Conservation (phyloP, 2,113 vertebrate genomes). For the Rutilus rutilus region DNA sequence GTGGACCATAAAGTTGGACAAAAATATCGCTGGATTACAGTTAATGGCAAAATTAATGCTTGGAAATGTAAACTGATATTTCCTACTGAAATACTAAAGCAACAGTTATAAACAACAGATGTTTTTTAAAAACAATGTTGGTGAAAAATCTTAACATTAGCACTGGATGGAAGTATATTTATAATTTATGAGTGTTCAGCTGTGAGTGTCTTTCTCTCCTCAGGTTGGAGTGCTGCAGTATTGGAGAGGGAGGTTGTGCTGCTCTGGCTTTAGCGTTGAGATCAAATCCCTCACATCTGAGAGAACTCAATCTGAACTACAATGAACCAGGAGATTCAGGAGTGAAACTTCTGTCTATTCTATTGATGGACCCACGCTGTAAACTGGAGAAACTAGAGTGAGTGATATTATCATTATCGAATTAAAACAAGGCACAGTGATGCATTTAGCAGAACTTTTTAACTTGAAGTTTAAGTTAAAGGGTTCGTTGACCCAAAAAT, state of each 20-base stretch:
- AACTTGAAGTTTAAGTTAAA: not conserved
- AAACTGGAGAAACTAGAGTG: slow-evolving; percentile 13
- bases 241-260: not conserved
- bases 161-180: too few species aligned
- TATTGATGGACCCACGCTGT: not conserved
- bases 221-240: not conserved
- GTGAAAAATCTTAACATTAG: not conserved
- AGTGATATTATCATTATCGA: not conserved
- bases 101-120: not conserved
- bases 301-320: slow-evolving; percentile 23
- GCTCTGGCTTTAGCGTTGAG: not conserved
- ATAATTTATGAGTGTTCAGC: too few species aligned
- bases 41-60: not conserved
- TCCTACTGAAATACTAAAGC: not conserved
- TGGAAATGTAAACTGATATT: not conserved
- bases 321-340: not conserved
- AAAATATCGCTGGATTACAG: not conserved
- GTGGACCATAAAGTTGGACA: not conserved
- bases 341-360: not conserved
- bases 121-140: not conserved
- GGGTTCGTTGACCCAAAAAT: too few species aligned
- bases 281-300: slow-evolving; percentile 4
- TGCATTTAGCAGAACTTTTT: not conserved
- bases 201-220: not conserved
- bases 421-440: not conserved